Evolutionary conservation across 1,140 invertebrate genomes (phyloP).

Genomic region (Atta colombica): DNA sequence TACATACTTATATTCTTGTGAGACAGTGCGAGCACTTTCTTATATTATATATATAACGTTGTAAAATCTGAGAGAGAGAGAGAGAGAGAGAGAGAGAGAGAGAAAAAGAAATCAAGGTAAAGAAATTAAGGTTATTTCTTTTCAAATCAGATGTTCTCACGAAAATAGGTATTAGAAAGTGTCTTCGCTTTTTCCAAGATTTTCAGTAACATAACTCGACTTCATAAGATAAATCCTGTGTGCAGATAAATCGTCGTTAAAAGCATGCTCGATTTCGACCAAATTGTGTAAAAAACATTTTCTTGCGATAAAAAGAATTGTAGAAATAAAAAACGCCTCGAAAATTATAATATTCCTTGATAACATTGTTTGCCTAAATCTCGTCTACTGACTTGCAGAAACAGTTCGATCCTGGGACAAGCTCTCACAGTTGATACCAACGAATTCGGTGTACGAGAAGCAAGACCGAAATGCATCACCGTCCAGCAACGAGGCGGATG

Average conservation of each 20-base stretch:
- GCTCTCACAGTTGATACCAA: slow-evolving; percentile 77
- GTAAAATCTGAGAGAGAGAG: background rate
- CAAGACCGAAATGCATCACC: slow-evolving; percentile 65
- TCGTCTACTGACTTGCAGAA: slow-evolving; percentile 47
- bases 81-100: background rate
- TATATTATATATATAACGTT: background rate
- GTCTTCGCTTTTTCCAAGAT: slow-evolving; percentile 43
- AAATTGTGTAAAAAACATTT: background rate
- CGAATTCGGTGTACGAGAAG: slow-evolving; percentile 80
- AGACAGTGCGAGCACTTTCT: too few relatives aligned
- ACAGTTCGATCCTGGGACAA: slow-evolving; percentile 72
- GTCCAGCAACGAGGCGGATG: slow-evolving; percentile 54
- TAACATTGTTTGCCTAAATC: background rate
- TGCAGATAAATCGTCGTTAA: background rate
- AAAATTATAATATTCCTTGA: background rate
- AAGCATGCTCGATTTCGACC: background rate
- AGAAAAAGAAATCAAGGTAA: background rate
- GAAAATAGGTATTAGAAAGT: slow-evolving; percentile 56
- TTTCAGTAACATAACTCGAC: background rate
- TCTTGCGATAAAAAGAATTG: background rate
- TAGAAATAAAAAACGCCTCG: background rate
- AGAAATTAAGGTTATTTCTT: slow-evolving; percentile 7
- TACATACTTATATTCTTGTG: too few relatives aligned
- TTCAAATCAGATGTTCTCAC: background rate
- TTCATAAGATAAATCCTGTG: background rate